Base-by-base conservation (phyloP, 2,888 invertebrate genomes). In the Synergus gifuensis region DNA sequence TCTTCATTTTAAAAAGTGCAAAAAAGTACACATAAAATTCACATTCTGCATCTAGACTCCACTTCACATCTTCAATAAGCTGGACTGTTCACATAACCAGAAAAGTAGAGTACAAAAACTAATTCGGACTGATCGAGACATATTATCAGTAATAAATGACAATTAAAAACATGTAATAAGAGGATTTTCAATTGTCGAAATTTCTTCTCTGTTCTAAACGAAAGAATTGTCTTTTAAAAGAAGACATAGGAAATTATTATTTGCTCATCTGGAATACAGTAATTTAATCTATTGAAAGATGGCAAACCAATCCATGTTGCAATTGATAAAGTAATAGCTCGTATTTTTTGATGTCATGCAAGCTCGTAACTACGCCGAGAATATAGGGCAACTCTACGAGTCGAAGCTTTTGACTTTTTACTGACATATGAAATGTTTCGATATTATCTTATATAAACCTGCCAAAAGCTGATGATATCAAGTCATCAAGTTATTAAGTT, bases 381-480 rank as follows among this genome's bases (percentile, higher is more conserved):
- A 54, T 73, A 73, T 73, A 54, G 73, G 54, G 36, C 54, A 12
- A 73, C 54, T 73, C 73, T 16, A 36, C 9, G n/a, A 73, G 69
- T 54, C 9, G 11, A 73, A 49, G 66, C 44, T 66, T 44, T 66
- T 44, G 42, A 44, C 66, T 66, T 44, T 66, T 66, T 54, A 40
- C 73, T 69, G 42, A 76, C 18, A 22, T 46, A 66, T 77, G n/a
- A 67, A 76, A 69, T 79, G 76, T 79, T 77, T 69, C 36, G 54
- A 36, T 22, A 76, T 54, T 66, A 58, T 64, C 64, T 79, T 22
- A 62, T 18, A 76, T 76, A 54, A 42, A 9, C n/a, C 62, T 22
- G 18, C 40, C n/a, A 44, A 62, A 62, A 28, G 14, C 60, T 60
- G 22, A 11, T 22, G 22, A 11, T 16, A 54, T 54, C 4, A 12